A percentile compares a stretch with the other conserved stretches of the same genome.
Conservation (phyloP, 1,140 invertebrate species). For the Reticulitermes speratus region DNA sequence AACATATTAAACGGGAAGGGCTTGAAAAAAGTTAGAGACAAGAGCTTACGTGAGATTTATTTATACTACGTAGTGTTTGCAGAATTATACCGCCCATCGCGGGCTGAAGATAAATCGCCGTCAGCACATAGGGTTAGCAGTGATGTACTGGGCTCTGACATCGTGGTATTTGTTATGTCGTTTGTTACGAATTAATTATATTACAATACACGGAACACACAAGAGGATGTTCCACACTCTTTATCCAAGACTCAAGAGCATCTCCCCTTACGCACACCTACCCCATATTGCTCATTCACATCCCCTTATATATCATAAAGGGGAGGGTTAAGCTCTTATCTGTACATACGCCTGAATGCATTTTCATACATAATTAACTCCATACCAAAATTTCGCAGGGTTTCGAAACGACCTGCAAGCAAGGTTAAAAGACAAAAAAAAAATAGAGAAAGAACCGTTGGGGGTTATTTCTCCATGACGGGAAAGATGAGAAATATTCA, state of each 20-base stretch:
- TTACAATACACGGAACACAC: not conserved
- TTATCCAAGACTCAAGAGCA: not conserved
- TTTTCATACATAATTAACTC: constrained; percentile 14
- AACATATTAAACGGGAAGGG: too few species aligned
- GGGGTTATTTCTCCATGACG: not conserved
- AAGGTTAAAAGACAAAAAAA: not conserved
- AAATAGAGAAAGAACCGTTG: not conserved
- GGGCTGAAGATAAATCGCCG: too few species aligned
- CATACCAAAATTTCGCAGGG: not conserved
- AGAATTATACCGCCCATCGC: too few species aligned
- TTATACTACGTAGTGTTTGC: too few species aligned
- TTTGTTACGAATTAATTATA: not conserved
- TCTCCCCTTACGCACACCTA: not conserved
- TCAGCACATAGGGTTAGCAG: not conserved
- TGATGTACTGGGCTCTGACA: not conserved
- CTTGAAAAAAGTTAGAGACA: not conserved
- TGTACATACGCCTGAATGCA: not conserved
- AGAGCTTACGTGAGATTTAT: not conserved
- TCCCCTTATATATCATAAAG: not conserved
- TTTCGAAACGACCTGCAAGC: not conserved
- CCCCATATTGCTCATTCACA: not conserved
- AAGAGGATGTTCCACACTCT: not conserved
- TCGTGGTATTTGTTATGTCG: not conserved
- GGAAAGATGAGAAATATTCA: not conserved
- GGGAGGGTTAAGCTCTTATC: not conserved